These are phyloP conservation scores for Drosophila sturtevanti DNA, from an alignment of 1,140 invertebrate genomes.

Conservation along the genomic window DNA sequence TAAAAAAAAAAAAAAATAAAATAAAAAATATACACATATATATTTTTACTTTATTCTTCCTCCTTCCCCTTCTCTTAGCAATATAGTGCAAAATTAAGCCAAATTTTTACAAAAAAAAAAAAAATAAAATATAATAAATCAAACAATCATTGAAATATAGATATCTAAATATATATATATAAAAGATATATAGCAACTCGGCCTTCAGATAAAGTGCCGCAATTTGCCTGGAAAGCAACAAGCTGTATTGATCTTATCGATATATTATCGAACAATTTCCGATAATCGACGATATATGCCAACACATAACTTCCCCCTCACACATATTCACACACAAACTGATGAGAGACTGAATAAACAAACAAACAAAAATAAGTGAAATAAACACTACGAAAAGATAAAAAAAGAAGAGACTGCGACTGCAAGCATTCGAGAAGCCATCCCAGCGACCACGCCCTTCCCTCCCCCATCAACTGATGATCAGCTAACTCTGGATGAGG, in stretches of 20 bases:
- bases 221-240: conserved; percentile 50
- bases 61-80: conserved; percentile 80
- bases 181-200: conserved; percentile 43
- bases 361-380: neutral
- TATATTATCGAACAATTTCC: neutral
- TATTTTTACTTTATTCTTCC: conserved; percentile 82
- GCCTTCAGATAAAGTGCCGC: conserved; percentile 29
- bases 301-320: neutral
- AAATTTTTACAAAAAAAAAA: conserved; percentile 76
- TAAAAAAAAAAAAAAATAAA: conserved; percentile 26
- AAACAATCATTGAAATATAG: conserved; percentile 29
- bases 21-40: conserved; percentile 73
- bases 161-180: conserved; percentile 26
- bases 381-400: neutral
- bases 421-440: neutral
- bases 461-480: conserved; percentile 27
- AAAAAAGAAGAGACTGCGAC: neutral
- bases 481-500: conserved; percentile 16
- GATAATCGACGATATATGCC: conserved; percentile 10
- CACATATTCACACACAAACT: conserved; percentile 31
- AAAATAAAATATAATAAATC: conserved; percentile 53
- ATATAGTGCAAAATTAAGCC: conserved; percentile 78
- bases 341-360: conserved; percentile 26
- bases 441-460: neutral
- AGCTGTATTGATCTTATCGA: conserved; percentile 23